Base-by-base conservation (phyloP, 2,888 invertebrate genomes). In the Eulithis prunata region DNA sequence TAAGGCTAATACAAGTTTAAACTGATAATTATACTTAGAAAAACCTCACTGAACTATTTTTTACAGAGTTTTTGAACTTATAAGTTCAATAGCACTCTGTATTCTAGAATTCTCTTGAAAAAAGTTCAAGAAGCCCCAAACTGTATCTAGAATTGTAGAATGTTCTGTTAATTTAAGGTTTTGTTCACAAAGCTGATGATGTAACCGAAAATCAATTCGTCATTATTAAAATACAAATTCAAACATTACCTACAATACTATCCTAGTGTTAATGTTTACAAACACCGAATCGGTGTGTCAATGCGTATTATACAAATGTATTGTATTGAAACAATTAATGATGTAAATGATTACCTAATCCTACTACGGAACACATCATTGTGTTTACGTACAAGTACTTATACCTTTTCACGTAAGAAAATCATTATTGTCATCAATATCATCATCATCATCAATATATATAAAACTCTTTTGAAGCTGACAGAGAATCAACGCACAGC, bases 301-400 rank as follows among this genome's bases (percentile, higher is more conserved):
- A 78, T 78, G 67, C 68, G 71, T 73, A 83, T 84, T 86, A 82
- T 84, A 71, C 68, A 62, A 71, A 74, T 84, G 83, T 85, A 84
- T 81, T 77, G 71, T 73, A 75, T 70, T 67, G 69, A 80, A 78
- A 87, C 86, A 87, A 87, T 85, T 68, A 82, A 75, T 88, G 88
- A 88, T 83, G 79, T 69, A 83, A 86, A 69, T 76, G 77, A 78
- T 89, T 88, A 88, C 78, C 78, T 88, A 87, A 88, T 74, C 71
- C 62, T 13, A 63, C 66, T 66, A 71, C 70, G 71, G 64, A 69
- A 55, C 43, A 43, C 38, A 57, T 62, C 52, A 57, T 32, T 38
- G 14, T n/a, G 8, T 55, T 43, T 43, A 21, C 14, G 12, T 21
- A 21, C 21, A 2, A 21, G 21, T 21, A n/a, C n/a, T n/a, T n/a